Base-by-base conservation (phyloP, 1,140 invertebrate genomes). In the Drosophila lacteicornis region DNA sequence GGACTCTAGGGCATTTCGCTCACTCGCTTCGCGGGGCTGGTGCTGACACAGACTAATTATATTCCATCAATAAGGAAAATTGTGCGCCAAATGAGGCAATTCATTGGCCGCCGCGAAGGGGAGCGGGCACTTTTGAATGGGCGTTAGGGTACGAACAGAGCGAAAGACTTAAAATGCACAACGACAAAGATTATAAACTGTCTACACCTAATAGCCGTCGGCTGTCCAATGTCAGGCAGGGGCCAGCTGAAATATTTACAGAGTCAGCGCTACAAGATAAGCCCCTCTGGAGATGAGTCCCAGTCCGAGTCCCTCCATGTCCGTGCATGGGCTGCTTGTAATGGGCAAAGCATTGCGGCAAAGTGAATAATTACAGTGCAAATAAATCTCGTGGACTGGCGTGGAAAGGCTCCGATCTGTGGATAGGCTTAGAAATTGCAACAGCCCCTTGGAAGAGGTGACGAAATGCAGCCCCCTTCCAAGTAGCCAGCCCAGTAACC, bases 161-260 rank as follows among this genome's bases (percentile, higher is more conserved):
- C 47, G 19, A 59, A 85, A 74, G 69, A 75, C 79, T 79, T 70
- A 69, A 79, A 83, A 80, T 83, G 79, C 75, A 63, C 79, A 81
- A 81, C 82, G 82, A 86, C 82, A 86, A 86, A 79, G 82, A 86
- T 86, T 86, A 86, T 75, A 82, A 86, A 86, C 82, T 85, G 82
- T 86, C 79, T 85, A 79, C 82, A 86, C 82, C 82, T 86, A 86
- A 85, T 85, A 80, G 82, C 79, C 78, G 33, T 46, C 59, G 78
- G 82, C 46, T 49, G 75, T 49, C 47, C 73, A 66, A 61, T 61
- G 60, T 81, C 75, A 82, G 79, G 61, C 73, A 38, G 78, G 56
- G 49, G 59, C 66, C 60, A 78, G 65, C 69, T 83, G 80, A 80
- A 80, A 82, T 82, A 82, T 63, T 56, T 75, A 66, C 67, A 63